phyloP scores from a whole-genome alignment of 2,113 vertebrate species.

The Pelobates fuscus region DNA sequence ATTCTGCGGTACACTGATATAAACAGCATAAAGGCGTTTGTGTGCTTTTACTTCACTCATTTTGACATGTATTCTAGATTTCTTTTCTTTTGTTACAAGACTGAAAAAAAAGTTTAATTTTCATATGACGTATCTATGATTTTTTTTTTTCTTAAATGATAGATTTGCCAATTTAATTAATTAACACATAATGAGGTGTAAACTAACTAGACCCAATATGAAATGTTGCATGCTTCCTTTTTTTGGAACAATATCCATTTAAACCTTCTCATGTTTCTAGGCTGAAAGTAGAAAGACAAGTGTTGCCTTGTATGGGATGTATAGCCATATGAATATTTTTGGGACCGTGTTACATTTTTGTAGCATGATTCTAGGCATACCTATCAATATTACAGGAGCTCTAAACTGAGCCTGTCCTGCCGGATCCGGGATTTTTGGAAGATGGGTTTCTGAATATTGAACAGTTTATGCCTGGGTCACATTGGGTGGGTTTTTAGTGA shows the following conservation, averaged over 20 bases:
- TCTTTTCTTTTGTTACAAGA: conserved; percentile 18
- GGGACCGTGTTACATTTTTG: conserved; percentile 19
- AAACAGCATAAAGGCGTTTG: conserved; percentile 4
- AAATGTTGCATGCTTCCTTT: conserved; percentile 19
- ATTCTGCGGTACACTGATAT: conserved; percentile 36
- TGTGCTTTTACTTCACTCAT: conserved; percentile 39
- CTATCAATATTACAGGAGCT: too few species aligned
- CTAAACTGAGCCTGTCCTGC: too few species aligned
- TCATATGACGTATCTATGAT: conserved; percentile 1
- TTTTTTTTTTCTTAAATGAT: conserved; percentile 5
- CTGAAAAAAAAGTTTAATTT: conserved; percentile 8
- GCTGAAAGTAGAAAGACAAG: conserved; percentile 3
- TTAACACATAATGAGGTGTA: neutral
- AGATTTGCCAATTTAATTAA: neutral
- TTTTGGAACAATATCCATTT: neutral
- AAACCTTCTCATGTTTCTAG: neutral
- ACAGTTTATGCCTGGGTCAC: neutral
- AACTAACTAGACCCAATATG: neutral
- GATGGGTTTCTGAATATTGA: too few species aligned
- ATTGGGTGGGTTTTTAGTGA: neutral
- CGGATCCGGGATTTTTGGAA: too few species aligned
- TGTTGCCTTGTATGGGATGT: conserved; percentile 40
- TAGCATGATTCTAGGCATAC: neutral
- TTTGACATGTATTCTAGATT: neutral
- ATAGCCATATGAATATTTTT: conserved; percentile 40